Evolutionary conservation across 1,140 invertebrate genomes (phyloP), one percentile per base, ranked within the genome.

Genomic region (Hypsibius dujardini): DNA sequence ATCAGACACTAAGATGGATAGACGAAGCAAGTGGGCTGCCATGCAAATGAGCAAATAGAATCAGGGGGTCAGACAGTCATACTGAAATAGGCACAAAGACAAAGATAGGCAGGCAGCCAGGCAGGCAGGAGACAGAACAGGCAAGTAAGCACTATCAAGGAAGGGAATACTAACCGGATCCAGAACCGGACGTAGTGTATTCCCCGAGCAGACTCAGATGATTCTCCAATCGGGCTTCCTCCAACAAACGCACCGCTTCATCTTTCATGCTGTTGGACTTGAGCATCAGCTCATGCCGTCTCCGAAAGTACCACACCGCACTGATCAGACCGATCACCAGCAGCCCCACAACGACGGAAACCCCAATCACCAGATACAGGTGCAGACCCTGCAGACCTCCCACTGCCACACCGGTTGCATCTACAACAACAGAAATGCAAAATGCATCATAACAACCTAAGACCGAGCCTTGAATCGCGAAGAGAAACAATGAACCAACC

Each of bases 121-220:
- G 28, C 28, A 28, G 28, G 28, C 28, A 28, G 28, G 28, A 28
- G 28, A 28, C 28, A 28, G 28, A 28, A 28, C 28, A 28, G 28
- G 28, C 28, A 28, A 71, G 67, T 59, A 69, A 59, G 60, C 46
- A 15, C 47, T 71, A 59, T 59, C 46, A 71, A 14, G 14, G 70
- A 14, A 28, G 28, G 28, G 28, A 28, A 28, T 28, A 28, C 28
- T 28, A 28, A 92, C 90, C 90, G 76, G 90, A 94, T 46, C 91
- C 92, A 72, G 91, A 95, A n/a, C 92, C 92, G 72, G 90, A 94
- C 0, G 89, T 93, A 14, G 90, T 93, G 84, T 91, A 87, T 76
- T 93, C 90, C 73, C 93, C 87, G 84, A 94, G 88, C 76, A 93
- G 90, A 74, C 87, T 84, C 60, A 91, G 12, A 84, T 46, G 87